Evolutionary conservation across 1,140 invertebrate species (phyloP).

Genomic region (Chlorops oryzae): DNA sequence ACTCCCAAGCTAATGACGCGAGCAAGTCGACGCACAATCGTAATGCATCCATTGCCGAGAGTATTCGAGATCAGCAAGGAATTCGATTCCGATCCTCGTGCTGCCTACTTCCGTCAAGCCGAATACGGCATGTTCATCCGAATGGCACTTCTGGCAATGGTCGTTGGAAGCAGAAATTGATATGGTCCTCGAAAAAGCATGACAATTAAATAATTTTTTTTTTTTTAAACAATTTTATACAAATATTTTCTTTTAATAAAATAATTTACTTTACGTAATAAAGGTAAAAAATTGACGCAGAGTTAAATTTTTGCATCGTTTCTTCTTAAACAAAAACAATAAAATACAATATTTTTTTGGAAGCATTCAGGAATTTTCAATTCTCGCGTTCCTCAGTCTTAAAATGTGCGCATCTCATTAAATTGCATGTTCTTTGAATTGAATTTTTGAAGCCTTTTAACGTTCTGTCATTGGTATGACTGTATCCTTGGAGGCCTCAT

Average conservation of each 20-base stretch:
- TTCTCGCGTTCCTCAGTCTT: too few species aligned
- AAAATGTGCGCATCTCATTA: too few species aligned
- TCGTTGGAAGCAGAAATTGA: constrained; percentile 58
- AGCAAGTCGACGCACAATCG: constrained; percentile 89
- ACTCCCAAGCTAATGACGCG: constrained; percentile 93
- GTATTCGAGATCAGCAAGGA: constrained; percentile 90
- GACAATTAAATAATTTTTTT: neutral
- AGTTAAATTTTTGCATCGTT: too few species aligned
- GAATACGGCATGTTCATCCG: constrained; percentile 97
- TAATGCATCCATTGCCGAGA: constrained; percentile 95
- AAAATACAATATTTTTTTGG: too few species aligned
- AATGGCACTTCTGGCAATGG: constrained; percentile 93
- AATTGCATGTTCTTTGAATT: too few species aligned
- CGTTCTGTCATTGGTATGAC: too few species aligned
- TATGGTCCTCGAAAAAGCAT: constrained; percentile 1
- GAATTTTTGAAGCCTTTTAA: too few species aligned
- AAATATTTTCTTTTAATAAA: neutral
- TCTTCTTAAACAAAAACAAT: too few species aligned
- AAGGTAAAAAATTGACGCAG: too few species aligned
- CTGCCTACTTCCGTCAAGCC: constrained; percentile 97
- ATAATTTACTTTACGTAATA: too few species aligned
- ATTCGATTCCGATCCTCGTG: constrained; percentile 91
- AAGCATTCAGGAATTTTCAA: too few species aligned
- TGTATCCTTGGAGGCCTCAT: constrained; percentile 10
- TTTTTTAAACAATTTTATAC: constrained; percentile 2